Evolutionary conservation across 92 coral and sea anemone species (phyloP).

Genomic region (Zoanthus gigantus): DNA sequence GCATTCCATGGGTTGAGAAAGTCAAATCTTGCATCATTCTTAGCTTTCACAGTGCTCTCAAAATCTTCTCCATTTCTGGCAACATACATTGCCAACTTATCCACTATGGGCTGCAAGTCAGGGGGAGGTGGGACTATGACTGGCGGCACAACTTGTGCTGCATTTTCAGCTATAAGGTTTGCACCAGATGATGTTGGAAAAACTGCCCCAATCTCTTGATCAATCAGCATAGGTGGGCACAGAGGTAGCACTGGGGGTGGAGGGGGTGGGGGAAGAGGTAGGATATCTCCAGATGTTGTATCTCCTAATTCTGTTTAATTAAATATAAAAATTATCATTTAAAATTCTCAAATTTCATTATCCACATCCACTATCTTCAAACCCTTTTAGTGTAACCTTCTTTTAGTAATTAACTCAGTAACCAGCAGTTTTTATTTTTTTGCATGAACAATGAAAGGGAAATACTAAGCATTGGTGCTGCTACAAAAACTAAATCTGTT

Average conservation of each 20-base stretch:
- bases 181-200: conserved; percentile 9
- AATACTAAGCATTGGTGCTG: too few species aligned
- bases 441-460: too few species aligned
- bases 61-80: conserved; percentile 95
- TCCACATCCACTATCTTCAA: too few species aligned
- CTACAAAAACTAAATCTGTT: too few species aligned
- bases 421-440: too few species aligned
- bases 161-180: conserved; percentile 31
- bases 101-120: conserved; percentile 94
- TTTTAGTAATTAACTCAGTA: too few species aligned
- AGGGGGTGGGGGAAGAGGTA: conserved; percentile 69
- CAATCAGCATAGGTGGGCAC: conserved; percentile 45
- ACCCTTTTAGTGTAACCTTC: too few species aligned
- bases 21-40: conserved; percentile 92
- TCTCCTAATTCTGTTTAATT: conserved; percentile 70
- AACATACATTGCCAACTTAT: conserved; percentile 92
- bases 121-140: conserved; percentile 97
- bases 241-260: conserved; percentile 62
- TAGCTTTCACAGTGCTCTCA: conserved; percentile 87
- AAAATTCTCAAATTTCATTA: too few species aligned
- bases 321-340: not conserved
- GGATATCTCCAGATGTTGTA: conserved; percentile 32
- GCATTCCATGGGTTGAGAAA: conserved; percentile 92
- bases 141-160: conserved; percentile 45
- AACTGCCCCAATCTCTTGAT: conserved; percentile 26